Evolutionary conservation across 2,113 vertebrate species (phyloP), one percentile per base, ranked within the genome.

Genomic region (Marmota flaviventris): DNA sequence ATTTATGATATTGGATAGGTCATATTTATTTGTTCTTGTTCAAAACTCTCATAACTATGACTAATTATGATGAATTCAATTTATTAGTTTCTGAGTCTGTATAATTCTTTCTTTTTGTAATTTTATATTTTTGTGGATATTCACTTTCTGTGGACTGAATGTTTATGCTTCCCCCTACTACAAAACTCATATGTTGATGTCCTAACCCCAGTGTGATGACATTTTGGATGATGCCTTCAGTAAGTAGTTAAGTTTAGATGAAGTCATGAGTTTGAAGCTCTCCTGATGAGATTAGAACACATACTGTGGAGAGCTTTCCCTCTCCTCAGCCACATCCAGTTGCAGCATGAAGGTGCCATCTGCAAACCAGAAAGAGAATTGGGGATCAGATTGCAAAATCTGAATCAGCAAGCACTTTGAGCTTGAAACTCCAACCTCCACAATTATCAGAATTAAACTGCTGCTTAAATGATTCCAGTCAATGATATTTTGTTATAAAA

Each of bases 191-290:
- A 20, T 48, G 22, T 12, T 48, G 5, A 32, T 20, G 4, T 32
- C 18, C 22, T 63, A 73, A 11, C 29, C 2, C 9, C 20, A 3
- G 2, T 4, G 10, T 24, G 20, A 13, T 1, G 9, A 10, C 53
- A 32, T 32, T 58, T 16, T 18, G 34, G 6, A 13, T n/a, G 20
- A 8, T 5, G 4, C 42, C 53, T 63, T 76, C 34, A 37, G 18
- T 8, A 34, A 16, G 11, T 58, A 17, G 42, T 22, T 27, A 39
- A 18, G 16, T 48, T 17, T 77, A 65, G 29, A 77, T 65, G 29
- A n/a, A 4, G 4, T 78, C 2, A 65, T 24, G 17, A 37, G 4
- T n/a, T 7, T 78, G 5, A 22, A 69, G 1, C n/a, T 8, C 10
- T 2, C 0, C 17, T 24, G 39, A n/a, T 34, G 10, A 18, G 29